Base-by-base conservation (phyloP, 2,888 invertebrate species). In the Melanargia galathea region DNA sequence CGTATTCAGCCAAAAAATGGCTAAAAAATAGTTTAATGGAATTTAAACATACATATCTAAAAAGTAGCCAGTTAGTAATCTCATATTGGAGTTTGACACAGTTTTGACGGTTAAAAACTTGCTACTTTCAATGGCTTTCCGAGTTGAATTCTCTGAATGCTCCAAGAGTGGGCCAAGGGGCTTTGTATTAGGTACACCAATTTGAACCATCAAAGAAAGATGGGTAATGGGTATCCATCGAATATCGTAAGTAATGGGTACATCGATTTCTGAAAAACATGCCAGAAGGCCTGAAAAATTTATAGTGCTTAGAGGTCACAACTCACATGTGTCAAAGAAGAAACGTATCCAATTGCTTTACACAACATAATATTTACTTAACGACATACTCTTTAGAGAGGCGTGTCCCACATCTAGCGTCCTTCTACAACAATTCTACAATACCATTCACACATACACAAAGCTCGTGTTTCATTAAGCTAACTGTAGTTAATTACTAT, bases 391-490 rank as follows among this genome's bases (percentile, higher is more conserved):
- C 22, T 2, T 45, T 11, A 11, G 3, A 35, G 20, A 13, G 33
- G 30, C 35, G 20, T 52, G 33, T 20, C 33, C 20, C 20, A 35
- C 20, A 35, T 52, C 10, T 13, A 11, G 33, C 13, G 20, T 52
- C 33, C 20, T 20, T 33, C 35, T 52, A 8, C 52, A 33, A n/a
- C n/a, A 20, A 16, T 20, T 16, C 11, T 22, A 48, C 46, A 48
- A 4, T 48, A 30, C 10, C 30, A 35, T 20, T 18, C 16, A 16
- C 24, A 26, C 51, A 33, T 13, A 35, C 20, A 11, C 33, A 6
- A 33, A 35, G 5, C 26, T 52, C 20, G 35, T 35, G 52, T 52
- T 52, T 35, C 52, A 35, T 51, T 46, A 18, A 10, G 13, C 18
- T n/a, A 20, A 13, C 18, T 33, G 20, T 35, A 52, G 2, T n/a